phyloP scores from a whole-genome alignment of 1,140 invertebrate genomes.

The Scaptomyza graminum region DNA sequence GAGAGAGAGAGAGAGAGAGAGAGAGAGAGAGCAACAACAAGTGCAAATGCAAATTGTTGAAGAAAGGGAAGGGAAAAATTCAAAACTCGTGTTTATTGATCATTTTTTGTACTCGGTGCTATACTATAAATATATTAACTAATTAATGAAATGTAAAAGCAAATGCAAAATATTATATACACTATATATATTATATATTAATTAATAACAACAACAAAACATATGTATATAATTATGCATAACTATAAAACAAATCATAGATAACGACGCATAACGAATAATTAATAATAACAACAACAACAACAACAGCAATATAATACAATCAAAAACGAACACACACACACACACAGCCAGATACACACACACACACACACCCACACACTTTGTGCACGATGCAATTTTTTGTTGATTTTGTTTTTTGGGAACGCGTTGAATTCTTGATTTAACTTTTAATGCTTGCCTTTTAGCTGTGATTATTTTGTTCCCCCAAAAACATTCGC shows the following conservation, averaged over 20 bases:
- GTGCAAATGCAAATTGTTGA: constrained; percentile 1
- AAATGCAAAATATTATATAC: constrained; percentile 41
- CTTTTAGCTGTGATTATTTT: constrained; percentile 76
- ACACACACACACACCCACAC: too few relatives aligned
- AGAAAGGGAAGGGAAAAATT: constrained; percentile 45
- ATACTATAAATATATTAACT: constrained; percentile 82
- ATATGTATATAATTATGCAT: constrained; percentile 54
- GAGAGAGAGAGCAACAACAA: constrained; percentile 19
- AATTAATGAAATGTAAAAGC: constrained; percentile 62
- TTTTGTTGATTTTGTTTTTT: neutral
- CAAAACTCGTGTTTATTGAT: constrained; percentile 77
- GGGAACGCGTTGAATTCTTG: constrained; percentile 34
- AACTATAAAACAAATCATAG: constrained; percentile 28
- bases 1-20: constrained; percentile 6
- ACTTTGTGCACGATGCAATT: constrained; percentile 43
- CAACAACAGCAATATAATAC: constrained; percentile 9
- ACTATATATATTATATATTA: constrained; percentile 59
- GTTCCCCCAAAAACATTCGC: neutral
- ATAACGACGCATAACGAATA: constrained; percentile 24
- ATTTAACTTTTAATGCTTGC: constrained; percentile 71
- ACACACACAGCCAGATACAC: constrained; percentile 32
- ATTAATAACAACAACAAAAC: constrained; percentile 51
- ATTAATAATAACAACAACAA: too few relatives aligned
- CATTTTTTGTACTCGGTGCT: constrained; percentile 81
- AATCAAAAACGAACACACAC: constrained; percentile 15